Percentiles rank a stretch among this genome's conserved stretches.
Evolutionary conservation across 2,797 vertebrate species (phyloP).

Genomic region (Protosalanx chinensis): DNA sequence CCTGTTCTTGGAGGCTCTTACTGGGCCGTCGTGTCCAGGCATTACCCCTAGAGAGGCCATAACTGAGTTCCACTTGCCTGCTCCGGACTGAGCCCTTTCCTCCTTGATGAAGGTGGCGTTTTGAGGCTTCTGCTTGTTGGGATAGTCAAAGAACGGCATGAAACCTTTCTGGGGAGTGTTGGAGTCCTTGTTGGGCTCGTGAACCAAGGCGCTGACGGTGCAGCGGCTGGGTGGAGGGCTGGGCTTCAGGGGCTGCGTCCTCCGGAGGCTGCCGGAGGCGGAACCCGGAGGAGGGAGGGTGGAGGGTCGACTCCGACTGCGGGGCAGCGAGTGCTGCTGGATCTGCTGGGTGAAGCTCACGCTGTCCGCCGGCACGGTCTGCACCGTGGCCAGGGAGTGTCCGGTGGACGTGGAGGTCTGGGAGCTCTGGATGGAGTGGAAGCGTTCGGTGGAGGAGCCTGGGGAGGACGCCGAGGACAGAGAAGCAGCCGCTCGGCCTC

Average conservation of each 20-base stretch:
- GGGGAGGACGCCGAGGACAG: conserved; percentile 73
- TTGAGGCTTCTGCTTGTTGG: conserved; percentile 56
- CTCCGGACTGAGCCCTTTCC: conserved; percentile 43
- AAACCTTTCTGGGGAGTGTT: conserved; percentile 53
- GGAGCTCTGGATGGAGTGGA: conserved; percentile 75
- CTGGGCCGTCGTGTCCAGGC: conserved; percentile 65
- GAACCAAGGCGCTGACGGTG: conserved; percentile 56
- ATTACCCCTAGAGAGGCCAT: conserved; percentile 76
- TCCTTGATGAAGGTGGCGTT: conserved; percentile 55
- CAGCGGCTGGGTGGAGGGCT: conserved; percentile 49
- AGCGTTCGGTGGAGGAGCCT: conserved; percentile 69
- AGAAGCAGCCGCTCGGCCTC: conserved; percentile 47
- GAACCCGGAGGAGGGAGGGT: conserved; percentile 65
- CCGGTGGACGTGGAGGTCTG: conserved; percentile 71
- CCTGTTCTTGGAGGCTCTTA: conserved; percentile 52
- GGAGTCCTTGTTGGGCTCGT: conserved; percentile 33
- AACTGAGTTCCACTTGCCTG: conserved; percentile 70
- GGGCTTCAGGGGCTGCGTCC: conserved; percentile 47
- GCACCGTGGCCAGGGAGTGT: conserved; percentile 75
- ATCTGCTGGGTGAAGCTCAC: conserved; percentile 79
- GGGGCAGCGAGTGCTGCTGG: conserved; percentile 78
- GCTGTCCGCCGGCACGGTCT: conserved; percentile 76
- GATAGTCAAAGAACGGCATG: conserved; percentile 46
- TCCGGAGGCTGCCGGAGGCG: conserved; percentile 57
- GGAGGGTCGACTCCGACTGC: conserved; percentile 72